Conservation (phyloP, 2,888 invertebrate genomes). For the Crocallis elinguaria region DNA sequence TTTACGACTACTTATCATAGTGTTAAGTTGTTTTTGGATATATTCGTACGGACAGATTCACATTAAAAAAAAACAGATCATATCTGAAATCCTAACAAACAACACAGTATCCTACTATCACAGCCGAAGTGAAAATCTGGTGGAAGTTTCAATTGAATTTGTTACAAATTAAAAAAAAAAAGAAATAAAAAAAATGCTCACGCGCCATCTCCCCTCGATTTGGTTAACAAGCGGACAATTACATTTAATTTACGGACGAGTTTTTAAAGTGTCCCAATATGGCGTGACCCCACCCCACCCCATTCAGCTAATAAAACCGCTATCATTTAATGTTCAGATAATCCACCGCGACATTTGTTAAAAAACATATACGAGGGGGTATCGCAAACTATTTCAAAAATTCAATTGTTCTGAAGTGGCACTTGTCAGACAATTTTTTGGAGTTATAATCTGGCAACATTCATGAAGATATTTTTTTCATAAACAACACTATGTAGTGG, state of each 20-base stretch:
- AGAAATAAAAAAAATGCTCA: slow-evolving; percentile 34
- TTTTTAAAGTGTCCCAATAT: slow-evolving; percentile 80
- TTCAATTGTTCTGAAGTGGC: slow-evolving; percentile 75
- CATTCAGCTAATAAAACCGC: slow-evolving; percentile 49
- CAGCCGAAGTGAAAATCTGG: not conserved
- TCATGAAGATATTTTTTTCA: slow-evolving; percentile 1
- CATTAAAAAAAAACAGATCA: not conserved
- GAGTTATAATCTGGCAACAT: slow-evolving; percentile 33
- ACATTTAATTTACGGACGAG: slow-evolving; percentile 82
- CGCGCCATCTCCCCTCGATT: slow-evolving; percentile 51
- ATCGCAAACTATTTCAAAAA: slow-evolving; percentile 71
- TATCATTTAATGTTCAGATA: slow-evolving; percentile 54
- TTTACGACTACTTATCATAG: no score
- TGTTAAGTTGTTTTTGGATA: no score
- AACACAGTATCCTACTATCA: no score
- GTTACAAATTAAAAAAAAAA: slow-evolving; percentile 37
- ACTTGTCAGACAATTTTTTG: slow-evolving; percentile 59
- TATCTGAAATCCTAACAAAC: no score
- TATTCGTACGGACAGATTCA: no score
- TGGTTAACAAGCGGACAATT: slow-evolving; percentile 82
- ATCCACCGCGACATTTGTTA: slow-evolving; percentile 82
- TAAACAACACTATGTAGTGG: slow-evolving; percentile 16
- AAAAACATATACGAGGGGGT: slow-evolving; percentile 78
- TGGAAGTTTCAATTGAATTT: slow-evolving; percentile 25
- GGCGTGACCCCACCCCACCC: slow-evolving; percentile 48